phyloP scores from a whole-genome alignment of 2,888 invertebrate genomes.

The Heliconius cydno region DNA sequence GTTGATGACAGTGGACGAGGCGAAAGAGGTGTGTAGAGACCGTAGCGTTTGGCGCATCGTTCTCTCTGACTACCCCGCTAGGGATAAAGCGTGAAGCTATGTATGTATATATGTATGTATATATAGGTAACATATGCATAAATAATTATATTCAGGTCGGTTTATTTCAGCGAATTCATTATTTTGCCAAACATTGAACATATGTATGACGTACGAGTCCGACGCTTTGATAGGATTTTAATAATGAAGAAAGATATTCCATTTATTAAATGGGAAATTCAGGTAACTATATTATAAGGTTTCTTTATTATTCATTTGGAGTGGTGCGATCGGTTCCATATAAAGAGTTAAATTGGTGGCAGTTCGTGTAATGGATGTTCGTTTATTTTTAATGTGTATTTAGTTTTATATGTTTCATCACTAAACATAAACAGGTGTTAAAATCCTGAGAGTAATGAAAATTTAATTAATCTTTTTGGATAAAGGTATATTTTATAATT shows the following conservation, averaged over 20 bases:
- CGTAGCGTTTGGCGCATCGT: no score
- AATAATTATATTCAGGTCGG: constrained; percentile 30
- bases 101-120: no score
- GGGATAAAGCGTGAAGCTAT: no score
- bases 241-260: constrained; percentile 8
- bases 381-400: neutral
- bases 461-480: neutral
- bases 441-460: neutral
- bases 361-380: neutral
- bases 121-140: neutral
- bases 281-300: constrained; percentile 10
- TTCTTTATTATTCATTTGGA: neutral
- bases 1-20: no score
- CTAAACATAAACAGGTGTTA: neutral
- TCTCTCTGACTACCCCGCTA: no score
- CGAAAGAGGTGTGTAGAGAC: no score
- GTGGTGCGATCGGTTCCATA: neutral
- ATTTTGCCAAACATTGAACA: constrained; percentile 24
- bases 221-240: constrained; percentile 16
- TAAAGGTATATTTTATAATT: no score
- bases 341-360: neutral
- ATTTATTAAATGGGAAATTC: constrained; percentile 5
- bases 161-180: constrained; percentile 34
- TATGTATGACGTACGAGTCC: constrained; percentile 19
- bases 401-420: neutral